Evolutionary conservation across 2,113 vertebrate species (phyloP).

Genomic region (Ifrita kowaldi): DNA sequence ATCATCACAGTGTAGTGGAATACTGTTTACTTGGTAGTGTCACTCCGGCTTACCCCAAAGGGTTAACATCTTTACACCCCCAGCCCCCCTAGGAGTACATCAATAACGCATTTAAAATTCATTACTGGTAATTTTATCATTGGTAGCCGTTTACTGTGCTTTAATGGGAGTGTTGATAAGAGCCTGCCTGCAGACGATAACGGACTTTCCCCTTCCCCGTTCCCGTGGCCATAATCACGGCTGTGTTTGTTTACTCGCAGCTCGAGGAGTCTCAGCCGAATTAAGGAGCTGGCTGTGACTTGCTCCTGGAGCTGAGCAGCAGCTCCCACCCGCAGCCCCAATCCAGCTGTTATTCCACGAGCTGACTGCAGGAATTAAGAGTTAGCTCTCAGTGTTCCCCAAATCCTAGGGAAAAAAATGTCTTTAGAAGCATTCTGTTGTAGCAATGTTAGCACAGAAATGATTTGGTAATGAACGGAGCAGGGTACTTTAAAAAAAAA

Average conservation of each 20-base stretch:
- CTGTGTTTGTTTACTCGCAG: neutral
- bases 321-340: neutral
- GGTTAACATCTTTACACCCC: neutral
- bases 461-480: neutral
- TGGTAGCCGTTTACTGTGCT: constrained; percentile 9
- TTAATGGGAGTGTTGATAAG: constrained; percentile 53
- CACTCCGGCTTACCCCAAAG: neutral
- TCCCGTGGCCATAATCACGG: neutral
- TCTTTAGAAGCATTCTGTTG: neutral
- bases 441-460: neutral
- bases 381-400: neutral
- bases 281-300: neutral
- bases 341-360: fast-evolving
- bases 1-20: too few relatives aligned
- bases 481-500: neutral
- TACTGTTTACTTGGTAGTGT: neutral
- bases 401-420: neutral
- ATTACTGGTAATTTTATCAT: constrained; percentile 33
- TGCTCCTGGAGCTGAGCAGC: neutral
- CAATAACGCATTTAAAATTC: constrained; percentile 22
- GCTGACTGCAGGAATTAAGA: neutral
- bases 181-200: constrained; percentile 42
- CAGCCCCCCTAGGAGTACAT: neutral
- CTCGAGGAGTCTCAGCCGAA: neutral
- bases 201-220: neutral